Conservation (phyloP, 2,888 invertebrate genomes). For the Nomada fucata region DNA sequence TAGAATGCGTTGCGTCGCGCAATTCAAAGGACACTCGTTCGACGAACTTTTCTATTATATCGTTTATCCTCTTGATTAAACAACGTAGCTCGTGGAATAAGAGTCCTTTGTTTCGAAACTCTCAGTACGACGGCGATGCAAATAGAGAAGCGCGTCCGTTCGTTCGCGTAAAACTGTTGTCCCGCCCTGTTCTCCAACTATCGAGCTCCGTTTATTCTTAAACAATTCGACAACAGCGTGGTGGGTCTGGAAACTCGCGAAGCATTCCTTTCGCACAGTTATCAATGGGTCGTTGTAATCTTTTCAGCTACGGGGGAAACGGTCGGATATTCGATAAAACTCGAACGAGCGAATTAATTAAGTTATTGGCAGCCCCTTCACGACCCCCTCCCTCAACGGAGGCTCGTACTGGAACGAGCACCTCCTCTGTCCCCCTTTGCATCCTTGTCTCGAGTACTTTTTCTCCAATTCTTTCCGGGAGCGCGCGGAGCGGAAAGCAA, state of each 20-base stretch:
- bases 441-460: background rate
- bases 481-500: background rate
- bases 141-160: too few species aligned
- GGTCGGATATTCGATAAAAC: constrained; percentile 14
- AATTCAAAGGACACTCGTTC: too few species aligned
- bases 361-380: constrained; percentile 50
- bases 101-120: background rate
- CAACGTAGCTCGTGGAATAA: background rate
- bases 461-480: constrained; percentile 2
- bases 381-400: constrained; percentile 22
- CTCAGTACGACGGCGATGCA: too few species aligned
- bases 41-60: too few species aligned
- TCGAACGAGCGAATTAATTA: constrained; percentile 52
- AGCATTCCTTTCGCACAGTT: background rate
- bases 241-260: background rate
- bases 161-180: background rate
- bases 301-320: constrained; percentile 19
- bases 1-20: too few species aligned
- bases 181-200: background rate
- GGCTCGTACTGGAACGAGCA: constrained; percentile 26
- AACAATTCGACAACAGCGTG: background rate
- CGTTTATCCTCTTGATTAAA: background rate
- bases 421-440: constrained; percentile 4
- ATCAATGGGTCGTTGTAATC: constrained; percentile 32
- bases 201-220: constrained; percentile 1